phyloP scores from a whole-genome alignment of 1,140 invertebrate species.

The Heliconius hewitsoni region DNA sequence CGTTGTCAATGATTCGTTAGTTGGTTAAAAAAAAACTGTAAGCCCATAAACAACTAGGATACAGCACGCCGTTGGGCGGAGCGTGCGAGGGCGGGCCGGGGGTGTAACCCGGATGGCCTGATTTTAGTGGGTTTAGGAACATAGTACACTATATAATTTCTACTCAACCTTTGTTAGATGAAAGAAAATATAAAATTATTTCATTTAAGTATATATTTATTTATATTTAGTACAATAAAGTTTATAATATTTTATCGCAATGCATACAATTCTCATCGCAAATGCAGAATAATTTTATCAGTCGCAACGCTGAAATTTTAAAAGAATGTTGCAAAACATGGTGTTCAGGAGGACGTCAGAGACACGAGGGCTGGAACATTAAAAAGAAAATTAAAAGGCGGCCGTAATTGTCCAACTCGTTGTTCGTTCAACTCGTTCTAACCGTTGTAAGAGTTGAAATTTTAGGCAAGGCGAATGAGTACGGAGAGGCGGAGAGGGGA shows the following conservation, averaged over 20 bases:
- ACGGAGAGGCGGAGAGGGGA: slow-evolving; percentile 30
- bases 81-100: slow-evolving; percentile 49
- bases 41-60: slow-evolving; percentile 49
- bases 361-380: slow-evolving; percentile 42
- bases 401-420: slow-evolving; percentile 40
- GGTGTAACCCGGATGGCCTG: slow-evolving; percentile 43
- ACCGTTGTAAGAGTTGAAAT: slow-evolving; percentile 59
- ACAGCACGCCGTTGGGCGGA: slow-evolving; percentile 52
- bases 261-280: slow-evolving; percentile 43
- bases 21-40: slow-evolving; percentile 16
- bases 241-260: slow-evolving; percentile 41
- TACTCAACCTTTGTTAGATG: neutral
- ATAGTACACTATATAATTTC: neutral
- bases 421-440: slow-evolving; percentile 45
- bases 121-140: neutral
- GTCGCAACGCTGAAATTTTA: slow-evolving; percentile 36
- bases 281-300: slow-evolving; percentile 31
- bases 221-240: neutral
- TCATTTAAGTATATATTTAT: slow-evolving; percentile 8
- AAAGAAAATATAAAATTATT: neutral
- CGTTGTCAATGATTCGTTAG: neutral
- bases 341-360: slow-evolving; percentile 12
- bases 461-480: slow-evolving; percentile 46
- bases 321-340: slow-evolving; percentile 6
- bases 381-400: slow-evolving; percentile 54